These are phyloP conservation scores for Prionailurus viverrinus DNA, from an alignment of 2,113 vertebrate species.

Conservation along the genomic window DNA sequence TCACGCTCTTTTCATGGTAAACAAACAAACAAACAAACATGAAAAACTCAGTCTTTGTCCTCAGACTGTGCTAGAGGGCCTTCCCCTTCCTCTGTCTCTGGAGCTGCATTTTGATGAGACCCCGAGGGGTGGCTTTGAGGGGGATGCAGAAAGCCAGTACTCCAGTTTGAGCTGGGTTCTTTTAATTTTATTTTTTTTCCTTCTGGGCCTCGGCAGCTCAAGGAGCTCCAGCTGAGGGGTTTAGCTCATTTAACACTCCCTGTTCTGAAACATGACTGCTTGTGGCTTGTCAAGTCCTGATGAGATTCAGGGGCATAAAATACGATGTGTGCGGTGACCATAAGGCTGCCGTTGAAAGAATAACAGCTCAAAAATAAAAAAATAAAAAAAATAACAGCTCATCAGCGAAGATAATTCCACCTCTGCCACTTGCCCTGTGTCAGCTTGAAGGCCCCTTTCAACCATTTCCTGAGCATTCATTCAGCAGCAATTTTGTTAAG, in stretches of 20 bases:
- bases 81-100: not conserved
- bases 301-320: not conserved
- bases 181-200: not conserved
- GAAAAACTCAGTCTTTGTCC: not conserved
- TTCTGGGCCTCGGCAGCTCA: not conserved
- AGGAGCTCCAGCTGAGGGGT: not conserved
- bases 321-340: not conserved
- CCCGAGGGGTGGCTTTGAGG: not conserved
- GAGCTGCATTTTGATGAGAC: conserved; percentile 65
- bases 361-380: not conserved
- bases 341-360: not conserved
- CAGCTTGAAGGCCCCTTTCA: not conserved
- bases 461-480: not conserved
- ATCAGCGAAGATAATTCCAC: not conserved
- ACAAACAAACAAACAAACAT: not conserved
- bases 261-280: not conserved
- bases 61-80: not conserved
- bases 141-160: not conserved
- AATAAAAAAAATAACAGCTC: not conserved
- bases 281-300: not conserved
- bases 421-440: not conserved
- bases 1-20: not conserved
- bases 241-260: not conserved
- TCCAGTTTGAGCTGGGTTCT: conserved; percentile 19
- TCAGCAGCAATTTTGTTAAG: not conserved